Conservation (phyloP, 2,888 invertebrate species). For the Acleris literana region DNA sequence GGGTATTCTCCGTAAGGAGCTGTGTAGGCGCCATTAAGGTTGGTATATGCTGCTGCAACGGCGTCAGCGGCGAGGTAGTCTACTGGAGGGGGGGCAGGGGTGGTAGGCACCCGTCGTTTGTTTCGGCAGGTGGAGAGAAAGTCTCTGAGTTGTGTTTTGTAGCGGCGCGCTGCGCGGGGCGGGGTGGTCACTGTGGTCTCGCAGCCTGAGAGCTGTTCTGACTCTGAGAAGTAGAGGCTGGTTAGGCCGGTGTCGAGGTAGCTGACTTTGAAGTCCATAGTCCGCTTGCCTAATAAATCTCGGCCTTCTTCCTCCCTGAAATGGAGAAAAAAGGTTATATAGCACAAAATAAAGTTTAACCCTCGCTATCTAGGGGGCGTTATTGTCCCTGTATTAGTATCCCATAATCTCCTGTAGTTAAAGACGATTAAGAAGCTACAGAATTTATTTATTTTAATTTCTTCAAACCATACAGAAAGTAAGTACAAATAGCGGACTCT, state of each 20-base stretch:
- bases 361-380: too few species aligned
- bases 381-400: too few species aligned
- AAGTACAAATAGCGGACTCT: too few species aligned
- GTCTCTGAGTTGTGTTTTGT: conserved; percentile 96
- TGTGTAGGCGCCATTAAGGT: conserved; percentile 90
- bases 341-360: too few species aligned
- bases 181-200: conserved; percentile 86
- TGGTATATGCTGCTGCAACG: conserved; percentile 91
- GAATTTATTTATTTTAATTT: too few species aligned
- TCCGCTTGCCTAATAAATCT: conserved; percentile 97
- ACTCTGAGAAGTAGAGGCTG: conserved; percentile 94
- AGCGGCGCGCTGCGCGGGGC: conserved; percentile 92
- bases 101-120: conserved; percentile 86
- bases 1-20: conserved; percentile 90
- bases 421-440: too few species aligned
- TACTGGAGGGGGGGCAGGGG: conserved; percentile 85
- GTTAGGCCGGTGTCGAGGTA: conserved; percentile 97
- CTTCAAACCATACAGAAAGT: too few species aligned
- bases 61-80: conserved; percentile 88
- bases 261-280: conserved; percentile 99
- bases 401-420: too few species aligned
- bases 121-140: conserved; percentile 96
- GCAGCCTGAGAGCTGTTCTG: conserved; percentile 88
- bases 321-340: conserved; percentile 28
- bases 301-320: conserved; percentile 98